phyloP scores from a whole-genome alignment of 2,113 vertebrate genomes.

The Actenoides hombroni region DNA sequence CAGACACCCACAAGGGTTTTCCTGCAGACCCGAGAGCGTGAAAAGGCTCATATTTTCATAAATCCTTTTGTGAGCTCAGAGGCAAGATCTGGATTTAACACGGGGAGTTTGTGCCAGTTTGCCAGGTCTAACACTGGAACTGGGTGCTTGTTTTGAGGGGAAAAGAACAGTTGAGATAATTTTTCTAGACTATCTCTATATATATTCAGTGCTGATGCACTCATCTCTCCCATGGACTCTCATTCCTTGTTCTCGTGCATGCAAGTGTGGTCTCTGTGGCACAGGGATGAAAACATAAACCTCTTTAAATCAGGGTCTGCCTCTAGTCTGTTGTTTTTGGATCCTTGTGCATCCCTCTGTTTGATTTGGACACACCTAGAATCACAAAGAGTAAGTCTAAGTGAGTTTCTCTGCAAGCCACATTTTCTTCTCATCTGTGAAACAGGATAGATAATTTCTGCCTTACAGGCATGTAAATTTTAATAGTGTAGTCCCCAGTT shows the following conservation, averaged over 20 bases:
- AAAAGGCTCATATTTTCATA: not conserved
- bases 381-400: not conserved
- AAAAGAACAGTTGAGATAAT: not conserved
- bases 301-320: not conserved
- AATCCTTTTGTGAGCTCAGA: not conserved
- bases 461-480: conserved; percentile 22
- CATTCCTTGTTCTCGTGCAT: not conserved
- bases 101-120: not conserved
- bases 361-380: not conserved
- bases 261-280: not conserved
- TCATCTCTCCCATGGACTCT: not conserved
- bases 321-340: not conserved
- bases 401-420: not conserved
- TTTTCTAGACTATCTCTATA: not conserved
- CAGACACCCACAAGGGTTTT: not conserved
- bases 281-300: not conserved
- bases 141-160: not conserved
- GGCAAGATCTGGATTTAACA: not conserved
- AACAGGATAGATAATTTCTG: not conserved
- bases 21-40: not conserved
- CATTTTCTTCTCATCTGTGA: not conserved
- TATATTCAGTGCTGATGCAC: not conserved
- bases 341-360: not conserved
- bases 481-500: not conserved
- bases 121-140: not conserved